These are phyloP conservation scores for Polydrusus pterygomalis DNA, from an alignment of 2,888 invertebrate genomes.

Conservation along the genomic window DNA sequence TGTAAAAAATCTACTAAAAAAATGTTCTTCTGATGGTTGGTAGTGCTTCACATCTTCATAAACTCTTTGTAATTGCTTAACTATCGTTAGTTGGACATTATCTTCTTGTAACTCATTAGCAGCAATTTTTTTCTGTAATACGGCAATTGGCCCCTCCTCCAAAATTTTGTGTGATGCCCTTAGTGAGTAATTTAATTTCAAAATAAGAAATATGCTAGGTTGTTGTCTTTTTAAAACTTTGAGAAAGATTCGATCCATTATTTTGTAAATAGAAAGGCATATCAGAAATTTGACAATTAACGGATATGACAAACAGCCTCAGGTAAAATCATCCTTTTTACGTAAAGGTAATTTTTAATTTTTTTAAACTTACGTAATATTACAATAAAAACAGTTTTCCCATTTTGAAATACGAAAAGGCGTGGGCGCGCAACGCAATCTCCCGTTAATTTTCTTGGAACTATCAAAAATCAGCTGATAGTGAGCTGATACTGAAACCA, in stretches of 20 bases:
- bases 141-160: conserved; percentile 61
- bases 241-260: conserved; percentile 10
- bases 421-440: conserved; percentile 2
- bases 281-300: neutral
- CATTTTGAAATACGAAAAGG: conserved; percentile 1
- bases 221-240: conserved; percentile 4
- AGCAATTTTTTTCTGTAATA: conserved; percentile 76
- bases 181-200: conserved; percentile 55
- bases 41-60: conserved; percentile 79
- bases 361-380: conserved; percentile 16
- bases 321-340: conserved; percentile 2
- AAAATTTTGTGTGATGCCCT: conserved; percentile 52
- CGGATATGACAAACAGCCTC: neutral
- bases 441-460: neutral
- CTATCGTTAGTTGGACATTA: conserved; percentile 82
- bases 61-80: conserved; percentile 79
- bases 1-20: conserved; percentile 70
- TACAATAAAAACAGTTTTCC: neutral
- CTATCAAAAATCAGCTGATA: conserved; percentile 2
- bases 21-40: conserved; percentile 72
- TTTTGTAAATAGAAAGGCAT: conserved; percentile 5
- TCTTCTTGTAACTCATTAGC: conserved; percentile 79
- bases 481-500: no score
- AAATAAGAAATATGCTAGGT: conserved; percentile 21
- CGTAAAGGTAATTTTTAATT: neutral